Base-by-base conservation (phyloP, 2,888 invertebrate genomes). In the Rotaria magnacalcarata region DNA sequence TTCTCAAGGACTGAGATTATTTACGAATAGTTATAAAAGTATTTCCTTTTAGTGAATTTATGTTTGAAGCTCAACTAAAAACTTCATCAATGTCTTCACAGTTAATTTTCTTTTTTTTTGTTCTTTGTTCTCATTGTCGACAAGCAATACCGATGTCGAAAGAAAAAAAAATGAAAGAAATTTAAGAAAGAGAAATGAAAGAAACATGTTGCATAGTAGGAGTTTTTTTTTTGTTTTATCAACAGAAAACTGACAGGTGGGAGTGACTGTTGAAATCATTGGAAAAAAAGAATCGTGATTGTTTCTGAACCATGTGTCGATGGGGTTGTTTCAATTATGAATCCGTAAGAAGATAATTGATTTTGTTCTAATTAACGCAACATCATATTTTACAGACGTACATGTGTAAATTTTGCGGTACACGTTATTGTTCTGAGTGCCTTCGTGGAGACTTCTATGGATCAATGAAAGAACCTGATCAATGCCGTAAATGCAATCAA, bases 391-490 rank as follows among this genome's bases (percentile, higher is more conserved):
- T 87, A n/a, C 89, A 90, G 90, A 90, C 90, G 0, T 90, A 90
- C 88, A 90, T 90, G 90, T 90, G 90, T 88, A 90, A 90, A 88
- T 90, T 90, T 90, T 90, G 90, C 87, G 90, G 90, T 47, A 90
- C 90, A 3, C 87, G 90, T 60, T 90, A 89, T 88, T 90, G 90
- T 86, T 88, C 88, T 80, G 90, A 90, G 87, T 90, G 90, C 88
- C 87, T 89, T 84, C 87, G 88, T 19, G 90, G 90, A 0, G 90
- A 90, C 34, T 90, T 90, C 87, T 85, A 87, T 8, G 90, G 90
- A 0, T 50, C 87, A 41, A 90, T 90, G 90, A 85, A 85, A 85
- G 90, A 90, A 43, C 56, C 89, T 7, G 88, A 88, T n/a, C 89
- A 88, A 74, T 90, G 90, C 85, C 87, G 89, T 14, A 88, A 89